Percentiles rank a stretch among this genome's conserved stretches.
phyloP scores from a whole-genome alignment of 2,888 invertebrate species.

The Yponomeuta cagnagella region DNA sequence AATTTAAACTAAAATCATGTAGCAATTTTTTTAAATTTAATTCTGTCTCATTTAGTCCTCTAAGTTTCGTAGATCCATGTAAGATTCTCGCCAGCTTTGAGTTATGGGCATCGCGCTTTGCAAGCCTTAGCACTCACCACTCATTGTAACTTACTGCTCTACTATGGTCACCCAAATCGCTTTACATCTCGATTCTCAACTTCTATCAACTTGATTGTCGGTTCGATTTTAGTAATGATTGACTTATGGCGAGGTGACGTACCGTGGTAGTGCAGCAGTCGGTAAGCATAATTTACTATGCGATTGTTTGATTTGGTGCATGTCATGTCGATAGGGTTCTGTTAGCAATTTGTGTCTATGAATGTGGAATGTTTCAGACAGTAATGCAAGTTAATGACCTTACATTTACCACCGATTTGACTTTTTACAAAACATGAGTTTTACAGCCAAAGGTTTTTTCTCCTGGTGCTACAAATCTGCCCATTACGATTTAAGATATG shows the following conservation, averaged over 20 bases:
- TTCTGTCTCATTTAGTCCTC: not conserved
- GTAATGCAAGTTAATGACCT: not conserved
- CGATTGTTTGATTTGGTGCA: constrained; percentile 13
- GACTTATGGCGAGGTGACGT: not conserved
- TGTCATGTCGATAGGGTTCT: constrained; percentile 12
- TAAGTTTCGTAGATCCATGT: constrained; percentile 14
- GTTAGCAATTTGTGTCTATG: constrained; percentile 1
- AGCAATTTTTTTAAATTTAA: not conserved
- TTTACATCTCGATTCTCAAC: constrained; percentile 5
- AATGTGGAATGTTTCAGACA: not conserved
- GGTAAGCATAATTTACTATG: constrained; percentile 9
- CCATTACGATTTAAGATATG: too few species aligned
- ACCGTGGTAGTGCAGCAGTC: constrained; percentile 7
- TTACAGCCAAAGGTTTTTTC: too few species aligned
- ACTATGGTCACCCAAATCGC: too few species aligned
- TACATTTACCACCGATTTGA: too few species aligned
- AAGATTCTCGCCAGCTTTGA: constrained; percentile 24
- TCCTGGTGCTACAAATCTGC: too few species aligned
- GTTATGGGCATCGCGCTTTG: constrained; percentile 34
- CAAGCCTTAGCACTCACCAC: constrained; percentile 25
- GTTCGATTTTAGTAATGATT: not conserved
- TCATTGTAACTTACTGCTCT: constrained; percentile 30
- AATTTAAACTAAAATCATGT: too few species aligned
- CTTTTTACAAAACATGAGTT: too few species aligned
- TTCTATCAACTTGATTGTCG: not conserved